Conservation (phyloP, 2,888 invertebrate species). For the Lasioglossum morio region DNA sequence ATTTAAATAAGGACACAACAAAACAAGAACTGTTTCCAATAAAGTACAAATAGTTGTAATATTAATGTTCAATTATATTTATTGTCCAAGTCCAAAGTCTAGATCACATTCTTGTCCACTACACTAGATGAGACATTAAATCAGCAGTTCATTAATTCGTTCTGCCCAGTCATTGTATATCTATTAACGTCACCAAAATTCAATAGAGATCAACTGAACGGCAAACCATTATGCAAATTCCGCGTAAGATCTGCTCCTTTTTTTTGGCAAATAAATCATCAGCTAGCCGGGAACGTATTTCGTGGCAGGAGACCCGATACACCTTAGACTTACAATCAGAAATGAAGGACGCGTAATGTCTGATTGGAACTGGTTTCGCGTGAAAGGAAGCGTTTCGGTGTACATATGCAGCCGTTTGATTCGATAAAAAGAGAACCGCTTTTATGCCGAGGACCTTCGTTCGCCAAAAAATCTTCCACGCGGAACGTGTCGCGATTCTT, state of each 20-base stretch:
- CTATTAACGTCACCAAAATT: constrained; percentile 31
- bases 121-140: background rate
- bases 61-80: too few species aligned
- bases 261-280: constrained; percentile 10
- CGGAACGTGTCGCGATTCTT: constrained; percentile 53
- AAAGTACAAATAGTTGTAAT: too few species aligned
- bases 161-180: background rate
- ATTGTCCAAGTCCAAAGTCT: too few species aligned
- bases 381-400: constrained; percentile 62
- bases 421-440: constrained; percentile 61
- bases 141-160: background rate
- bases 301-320: constrained; percentile 9
- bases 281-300: background rate
- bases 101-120: too few species aligned
- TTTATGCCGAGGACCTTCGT: constrained; percentile 60
- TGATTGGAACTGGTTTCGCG: constrained; percentile 59
- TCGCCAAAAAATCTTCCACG: constrained; percentile 64
- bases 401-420: constrained; percentile 22
- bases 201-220: background rate
- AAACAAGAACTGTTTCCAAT: too few species aligned
- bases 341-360: constrained; percentile 27
- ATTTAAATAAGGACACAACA: too few species aligned
- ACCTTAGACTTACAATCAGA: constrained; percentile 38
- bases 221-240: background rate
- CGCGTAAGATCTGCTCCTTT: background rate